These are phyloP conservation scores for Sicus ferrugineus DNA, from an alignment of 2,888 invertebrate genomes.

Conservation along the genomic window DNA sequence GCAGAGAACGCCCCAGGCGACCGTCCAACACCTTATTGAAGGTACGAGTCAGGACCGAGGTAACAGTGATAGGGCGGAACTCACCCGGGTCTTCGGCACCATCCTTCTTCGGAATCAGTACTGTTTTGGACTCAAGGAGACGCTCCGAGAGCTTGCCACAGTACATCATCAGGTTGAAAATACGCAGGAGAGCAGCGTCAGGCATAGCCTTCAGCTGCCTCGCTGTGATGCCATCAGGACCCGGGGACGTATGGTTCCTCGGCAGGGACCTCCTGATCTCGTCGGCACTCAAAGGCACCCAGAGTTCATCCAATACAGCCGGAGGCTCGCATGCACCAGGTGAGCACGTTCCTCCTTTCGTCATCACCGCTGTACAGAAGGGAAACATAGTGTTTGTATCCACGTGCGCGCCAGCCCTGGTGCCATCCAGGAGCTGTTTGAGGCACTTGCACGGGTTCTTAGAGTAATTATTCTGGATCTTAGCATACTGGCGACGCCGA, in stretches of 20 bases:
- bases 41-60: neutral
- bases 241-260: neutral
- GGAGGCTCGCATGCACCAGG: neutral
- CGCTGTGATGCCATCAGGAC: constrained; percentile 1
- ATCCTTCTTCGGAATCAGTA: neutral
- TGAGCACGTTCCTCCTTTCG: neutral
- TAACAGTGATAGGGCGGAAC: neutral
- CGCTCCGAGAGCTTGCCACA: neutral
- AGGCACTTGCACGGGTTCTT: neutral
- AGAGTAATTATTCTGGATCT: neutral
- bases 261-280: neutral
- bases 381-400: neutral
- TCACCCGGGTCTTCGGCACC: neutral
- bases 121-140: neutral
- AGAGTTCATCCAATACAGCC: neutral
- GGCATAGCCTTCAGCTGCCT: neutral
- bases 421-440: neutral
- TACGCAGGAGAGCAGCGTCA: neutral
- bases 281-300: neutral
- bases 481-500: neutral
- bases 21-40: neutral
- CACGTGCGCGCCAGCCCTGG: neutral
- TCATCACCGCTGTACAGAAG: neutral
- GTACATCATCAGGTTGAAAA: neutral
- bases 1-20: neutral